Evolutionary conservation across 2,113 vertebrate genomes (phyloP), one percentile per base, ranked within the genome.

Genomic region (Onychostruthus taczanowskii): DNA sequence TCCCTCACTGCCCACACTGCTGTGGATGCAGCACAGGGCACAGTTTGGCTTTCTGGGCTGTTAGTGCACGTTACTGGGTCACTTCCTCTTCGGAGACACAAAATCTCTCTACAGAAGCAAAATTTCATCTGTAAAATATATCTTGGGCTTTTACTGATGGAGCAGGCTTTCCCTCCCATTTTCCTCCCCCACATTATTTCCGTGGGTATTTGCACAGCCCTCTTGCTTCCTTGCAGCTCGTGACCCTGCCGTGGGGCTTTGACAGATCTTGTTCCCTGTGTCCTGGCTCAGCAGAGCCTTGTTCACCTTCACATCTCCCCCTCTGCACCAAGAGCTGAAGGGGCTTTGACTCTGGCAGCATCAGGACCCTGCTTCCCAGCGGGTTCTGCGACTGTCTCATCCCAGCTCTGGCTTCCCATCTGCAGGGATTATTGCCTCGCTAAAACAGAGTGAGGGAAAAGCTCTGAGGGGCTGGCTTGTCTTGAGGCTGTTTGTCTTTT

Each of bases 401-500:
- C 72, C 17, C 9, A 90, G 78, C 68, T 95, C 73, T 84, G 18
- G 0, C 73, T 93, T 86, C 80, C 84, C 69, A 74, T 74, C 81
- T 88, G 81, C 13, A 6, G 55, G 77, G 81, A 41, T 82, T 28
- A 23, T 23, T 75, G 84, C 81, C 79, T 78, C 59, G 85, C 58
- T 94, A 8, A 90, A 88, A 73, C 17, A 15, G 46, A 93, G 88
- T 24, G 87, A 91, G 62, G 50, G 49, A 59, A 96, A 95, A 89
- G 62, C 92, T 96, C 95, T 68, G 62, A 86, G 90, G 94, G 92
- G 66, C 52, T 95, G 84, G 16, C 77, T 93, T 95, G 50, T 93
- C 96, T 95, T 26, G 27, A 94, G 93, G 96, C 87, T 97, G 80
- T 97, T 96, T 96, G 85, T 95, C 96, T 97, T 96, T 88, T 79